Conservation (phyloP, 2,113 vertebrate genomes). For the Campylomormyrus numenius region DNA sequence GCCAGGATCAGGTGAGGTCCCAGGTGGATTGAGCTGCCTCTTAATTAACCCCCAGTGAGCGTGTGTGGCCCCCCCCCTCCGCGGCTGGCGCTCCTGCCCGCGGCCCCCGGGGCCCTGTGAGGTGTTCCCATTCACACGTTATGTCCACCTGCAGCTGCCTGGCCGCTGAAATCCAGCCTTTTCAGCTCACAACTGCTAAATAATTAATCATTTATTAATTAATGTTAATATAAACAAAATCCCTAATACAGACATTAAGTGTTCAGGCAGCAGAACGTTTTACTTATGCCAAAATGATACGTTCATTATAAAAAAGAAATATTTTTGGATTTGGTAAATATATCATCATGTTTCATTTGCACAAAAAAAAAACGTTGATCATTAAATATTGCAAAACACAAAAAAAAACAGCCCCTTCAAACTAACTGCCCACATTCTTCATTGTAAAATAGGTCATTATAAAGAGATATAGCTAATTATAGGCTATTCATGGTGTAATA, state of each 20-base stretch:
- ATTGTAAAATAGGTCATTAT: background rate
- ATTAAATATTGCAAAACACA: background rate
- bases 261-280: background rate
- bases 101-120: background rate
- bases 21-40: background rate
- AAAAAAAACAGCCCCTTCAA: background rate
- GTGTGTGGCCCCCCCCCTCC: background rate
- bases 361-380: background rate
- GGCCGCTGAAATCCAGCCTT: background rate
- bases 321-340: background rate
- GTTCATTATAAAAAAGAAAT: background rate
- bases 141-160: background rate
- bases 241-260: background rate
- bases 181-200: background rate
- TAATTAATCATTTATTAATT: background rate
- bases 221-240: background rate
- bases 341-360: background rate
- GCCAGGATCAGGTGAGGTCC: background rate
- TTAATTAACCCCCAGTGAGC: slow-evolving; percentile 5
- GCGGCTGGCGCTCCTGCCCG: background rate
- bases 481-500: background rate
- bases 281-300: background rate
- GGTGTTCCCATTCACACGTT: background rate
- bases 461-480: background rate
- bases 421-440: background rate